Base-by-base conservation (phyloP, 2,797 vertebrate genomes). In the Tangara arthus region DNA sequence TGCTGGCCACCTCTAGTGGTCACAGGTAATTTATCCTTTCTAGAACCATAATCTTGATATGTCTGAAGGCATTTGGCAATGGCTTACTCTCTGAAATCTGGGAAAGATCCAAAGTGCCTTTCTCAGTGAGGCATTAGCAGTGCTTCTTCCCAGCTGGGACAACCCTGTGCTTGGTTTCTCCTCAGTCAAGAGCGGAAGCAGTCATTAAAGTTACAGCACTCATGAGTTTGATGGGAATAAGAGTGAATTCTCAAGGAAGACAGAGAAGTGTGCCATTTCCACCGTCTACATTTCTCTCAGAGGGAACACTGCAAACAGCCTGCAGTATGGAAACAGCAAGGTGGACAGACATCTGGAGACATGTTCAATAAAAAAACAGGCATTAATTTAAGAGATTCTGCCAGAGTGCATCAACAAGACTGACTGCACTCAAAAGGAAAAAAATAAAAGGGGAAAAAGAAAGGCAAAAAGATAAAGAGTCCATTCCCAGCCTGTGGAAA, bases 1-100 rank as follows among this genome's bases (percentile, higher is more conserved):
- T 85, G 72, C 61, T 91, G 92, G 82, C 82, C 94, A 96, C 82
- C 76, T 94, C 79, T 91, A 92, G 89, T 86, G 79, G 93, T 90
- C 3, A 23, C 61, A 83, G 72, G 52, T 86, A 92, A 61, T 76
- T 86, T 55, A 28, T 78, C 32, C 69, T 63, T 95, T 56, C 59
- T 61, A 72, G 72, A 88, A 92, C 59, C 70, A 56, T 19, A 35
- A 19, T 78, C 34, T 70, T 24, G 6, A 23, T 59, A 35, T 47
- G 47, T 86, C 77, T 72, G 60, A 90, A 88, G 52, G 30, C 44
- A 53, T 86, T 82, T 93, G 80, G 53, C 76, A 47, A 15, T 34
- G 37, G 14, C 55, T 50, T 39, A 30, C 46, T 47, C 30, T 50
- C 57, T 59, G 70, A 88, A 82, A 86, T 59, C 41, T 77, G 82